A percentile compares a stretch with the other conserved stretches of the same genome.
These are phyloP conservation scores for Argyra leucocephala DNA, from an alignment of 2,888 invertebrate species.

Conservation along the genomic window DNA sequence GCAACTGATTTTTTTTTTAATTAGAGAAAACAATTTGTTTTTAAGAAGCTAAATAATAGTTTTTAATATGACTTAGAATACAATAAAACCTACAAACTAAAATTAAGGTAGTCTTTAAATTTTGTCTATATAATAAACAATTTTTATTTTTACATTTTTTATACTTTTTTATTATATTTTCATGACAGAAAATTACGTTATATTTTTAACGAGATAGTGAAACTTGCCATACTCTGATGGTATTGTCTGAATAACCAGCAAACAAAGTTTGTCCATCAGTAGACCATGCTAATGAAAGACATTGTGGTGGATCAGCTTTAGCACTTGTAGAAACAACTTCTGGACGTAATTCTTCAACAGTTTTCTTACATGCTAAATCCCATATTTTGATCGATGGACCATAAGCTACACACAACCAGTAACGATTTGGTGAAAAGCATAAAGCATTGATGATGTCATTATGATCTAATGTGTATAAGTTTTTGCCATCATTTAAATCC, in stretches of 20 bases:
- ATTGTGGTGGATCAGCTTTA: constrained; percentile 90
- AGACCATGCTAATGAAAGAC: constrained; percentile 96
- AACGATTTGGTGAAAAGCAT: constrained; percentile 98
- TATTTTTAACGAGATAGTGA: constrained; percentile 65
- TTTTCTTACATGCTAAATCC: constrained; percentile 99
- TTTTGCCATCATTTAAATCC: constrained; percentile 99
- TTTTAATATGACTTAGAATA: no score
- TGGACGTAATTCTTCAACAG: constrained; percentile 96
- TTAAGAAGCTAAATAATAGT: no score
- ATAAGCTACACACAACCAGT: constrained; percentile 98
- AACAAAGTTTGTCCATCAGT: constrained; percentile 98
- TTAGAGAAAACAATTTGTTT: no score
- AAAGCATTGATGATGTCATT: constrained; percentile 96
- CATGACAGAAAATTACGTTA: neutral
- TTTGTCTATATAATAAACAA: constrained; percentile 1
- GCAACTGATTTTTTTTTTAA: no score
- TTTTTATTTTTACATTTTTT: neutral
- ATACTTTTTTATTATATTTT: neutral
- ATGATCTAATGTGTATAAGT: constrained; percentile 95
- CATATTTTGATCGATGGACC: constrained; percentile 98
- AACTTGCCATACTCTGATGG: constrained; percentile 98
- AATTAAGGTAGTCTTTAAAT: neutral
- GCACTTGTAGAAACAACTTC: constrained; percentile 70
- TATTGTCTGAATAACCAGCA: constrained; percentile 97
- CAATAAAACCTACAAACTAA: no score